Evolutionary conservation across 2,888 invertebrate genomes (phyloP), one percentile per base, ranked within the genome.

Genomic region (Drosophila kambysellisi): DNA sequence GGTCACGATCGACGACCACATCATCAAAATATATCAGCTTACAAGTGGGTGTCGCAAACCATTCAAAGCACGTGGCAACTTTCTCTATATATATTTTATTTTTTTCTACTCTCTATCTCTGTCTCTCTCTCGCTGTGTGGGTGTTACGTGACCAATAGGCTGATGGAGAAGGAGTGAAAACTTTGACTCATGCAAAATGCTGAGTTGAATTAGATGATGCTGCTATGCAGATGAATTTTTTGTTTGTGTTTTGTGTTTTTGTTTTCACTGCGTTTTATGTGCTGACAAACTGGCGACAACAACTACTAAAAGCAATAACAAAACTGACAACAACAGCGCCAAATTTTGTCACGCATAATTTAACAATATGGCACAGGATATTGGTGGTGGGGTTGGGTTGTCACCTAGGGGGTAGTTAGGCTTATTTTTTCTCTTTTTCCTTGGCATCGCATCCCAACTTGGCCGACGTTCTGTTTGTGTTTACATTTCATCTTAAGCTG

Each of bases 401-500:
- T 46, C 46, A 46, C 46, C 46, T 29, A 51, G 20, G 29, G 17
- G 39, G 37, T 39, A 33, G 51, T 29, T 41, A 4, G 58, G 70
- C 25, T 51, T 69, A 5, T 32, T 32, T 30, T 37, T 20, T 39
- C 4, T 37, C 11, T 9, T 32, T 20, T 43, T n/a, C 20, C 29
- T 30, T 46, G 37, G 15, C 37, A 17, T 37, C 15, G 37, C 37
- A 37, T 37, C 37, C 37, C 9, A 52, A 35, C 39, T 35, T 37
- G 53, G 25, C 56, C 12, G 20, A 41, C 35, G 25, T 52, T 58
- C 51, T 68, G 58, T 68, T 78, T 82, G 66, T 89, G 85, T 88
- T 89, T 88, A 85, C 90, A 89, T 88, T 82, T 84, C 78, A 82
- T 84, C 74, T 85, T 88, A 89, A 76, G 88, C 70, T 73, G 79